Conservation (phyloP, 2,888 invertebrate species). For the Philonicus albiceps region DNA sequence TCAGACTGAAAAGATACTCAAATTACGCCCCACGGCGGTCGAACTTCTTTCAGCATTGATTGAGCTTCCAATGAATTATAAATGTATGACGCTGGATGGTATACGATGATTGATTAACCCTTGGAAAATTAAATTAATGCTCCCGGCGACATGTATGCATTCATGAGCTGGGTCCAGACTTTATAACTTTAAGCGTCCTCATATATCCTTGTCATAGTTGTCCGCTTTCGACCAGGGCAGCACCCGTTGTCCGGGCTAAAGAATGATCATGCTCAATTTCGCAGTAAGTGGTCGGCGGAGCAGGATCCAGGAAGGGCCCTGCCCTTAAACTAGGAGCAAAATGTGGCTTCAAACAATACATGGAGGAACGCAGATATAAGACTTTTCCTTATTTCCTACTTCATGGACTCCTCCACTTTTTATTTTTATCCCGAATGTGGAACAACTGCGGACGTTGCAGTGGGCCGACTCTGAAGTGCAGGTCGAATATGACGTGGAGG, state of each 20-base stretch:
- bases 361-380: background rate
- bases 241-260: background rate
- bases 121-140: background rate
- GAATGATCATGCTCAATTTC: background rate
- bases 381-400: background rate
- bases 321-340: background rate
- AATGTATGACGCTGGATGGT: background rate
- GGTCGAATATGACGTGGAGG: background rate
- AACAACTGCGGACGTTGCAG: background rate
- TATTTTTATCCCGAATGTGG: background rate
- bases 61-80: background rate
- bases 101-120: background rate
- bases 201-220: background rate
- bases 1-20: background rate
- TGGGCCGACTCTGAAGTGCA: background rate
- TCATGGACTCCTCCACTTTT: background rate
- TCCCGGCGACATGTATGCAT: background rate
- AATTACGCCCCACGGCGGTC: background rate
- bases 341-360: background rate
- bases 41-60: background rate
- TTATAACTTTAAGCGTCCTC: background rate
- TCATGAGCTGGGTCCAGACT: background rate
- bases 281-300: background rate
- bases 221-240: background rate
- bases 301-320: background rate